Evolutionary conservation across 2,797 vertebrate genomes (phyloP).

Genomic region (Paguma larvata): DNA sequence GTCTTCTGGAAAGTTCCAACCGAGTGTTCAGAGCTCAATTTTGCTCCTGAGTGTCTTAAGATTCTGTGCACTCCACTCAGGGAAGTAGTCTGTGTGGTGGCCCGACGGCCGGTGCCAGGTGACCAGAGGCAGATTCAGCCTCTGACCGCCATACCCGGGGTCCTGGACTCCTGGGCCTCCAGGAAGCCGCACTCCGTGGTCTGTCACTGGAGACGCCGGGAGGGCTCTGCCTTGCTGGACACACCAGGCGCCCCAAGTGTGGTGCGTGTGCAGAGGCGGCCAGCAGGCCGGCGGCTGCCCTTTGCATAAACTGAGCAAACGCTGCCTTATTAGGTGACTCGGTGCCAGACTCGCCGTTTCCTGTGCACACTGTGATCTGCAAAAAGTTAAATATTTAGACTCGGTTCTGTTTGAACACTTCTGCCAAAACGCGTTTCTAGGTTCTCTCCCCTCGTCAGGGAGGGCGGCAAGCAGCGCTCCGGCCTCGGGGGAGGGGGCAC

Average conservation of each 20-base stretch:
- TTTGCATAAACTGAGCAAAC: neutral
- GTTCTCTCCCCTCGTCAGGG: slow-evolving; percentile 64
- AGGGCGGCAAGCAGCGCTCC: neutral
- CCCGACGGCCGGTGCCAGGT: neutral
- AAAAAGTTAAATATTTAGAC: slow-evolving; percentile 86
- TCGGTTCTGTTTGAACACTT: slow-evolving; percentile 70
- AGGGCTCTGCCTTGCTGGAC: neutral
- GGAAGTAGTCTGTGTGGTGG: neutral
- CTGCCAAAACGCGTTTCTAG: slow-evolving; percentile 51
- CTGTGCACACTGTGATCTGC: slow-evolving; percentile 68
- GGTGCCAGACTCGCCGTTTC: slow-evolving; percentile 50
- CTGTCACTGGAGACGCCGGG: accelerated
- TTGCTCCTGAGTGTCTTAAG: neutral
- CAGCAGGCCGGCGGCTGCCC: neutral
- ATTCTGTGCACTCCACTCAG: neutral
- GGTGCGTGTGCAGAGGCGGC: neutral
- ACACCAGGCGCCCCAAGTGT: neutral
- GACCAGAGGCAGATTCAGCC: neutral
- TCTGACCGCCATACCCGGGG: neutral
- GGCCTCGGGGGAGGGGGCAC: neutral
- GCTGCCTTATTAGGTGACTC: slow-evolving; percentile 85
- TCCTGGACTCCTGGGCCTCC: neutral
- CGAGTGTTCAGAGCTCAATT: neutral
- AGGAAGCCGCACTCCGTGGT: neutral
- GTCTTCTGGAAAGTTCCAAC: neutral